Evolutionary conservation across 2,113 vertebrate species (phyloP).

Genomic region (Pollachius pollachius): DNA sequence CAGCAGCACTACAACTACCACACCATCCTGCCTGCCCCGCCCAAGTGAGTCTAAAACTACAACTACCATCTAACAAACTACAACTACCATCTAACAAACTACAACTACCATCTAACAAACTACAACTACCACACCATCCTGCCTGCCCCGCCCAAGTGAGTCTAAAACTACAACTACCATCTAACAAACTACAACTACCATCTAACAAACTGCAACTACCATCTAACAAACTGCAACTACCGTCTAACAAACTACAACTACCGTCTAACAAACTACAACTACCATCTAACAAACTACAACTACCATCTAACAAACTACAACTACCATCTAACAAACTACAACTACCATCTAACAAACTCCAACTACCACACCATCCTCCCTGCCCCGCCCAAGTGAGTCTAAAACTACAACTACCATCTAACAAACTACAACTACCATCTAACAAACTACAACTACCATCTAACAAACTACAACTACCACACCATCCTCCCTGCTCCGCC

Average conservation of each 20-base stretch:
- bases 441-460: too few relatives aligned
- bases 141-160: conserved; percentile 90
- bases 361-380: too few relatives aligned
- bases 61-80: conserved; percentile 64
- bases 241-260: conserved; percentile 83
- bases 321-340: too few relatives aligned
- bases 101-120: conserved; percentile 41
- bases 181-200: too few relatives aligned
- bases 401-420: too few relatives aligned
- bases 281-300: conserved; percentile 77
- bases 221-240: conserved; percentile 39
- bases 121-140: conserved; percentile 98
- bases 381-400: too few relatives aligned
- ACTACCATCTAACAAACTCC: too few relatives aligned
- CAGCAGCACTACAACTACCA: conserved; percentile 99
- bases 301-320: conserved; percentile 72
- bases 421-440: too few relatives aligned
- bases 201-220: conserved; percentile 86
- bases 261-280: conserved; percentile 53
- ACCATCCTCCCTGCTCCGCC: conserved; percentile 94
- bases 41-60: conserved; percentile 77
- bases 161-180: neutral
- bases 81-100: conserved; percentile 80
- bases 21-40: conserved; percentile 92
- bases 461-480: conserved; percentile 8